Evolutionary conservation across 2,888 invertebrate species (phyloP).

Genomic region (Autographa gamma): DNA sequence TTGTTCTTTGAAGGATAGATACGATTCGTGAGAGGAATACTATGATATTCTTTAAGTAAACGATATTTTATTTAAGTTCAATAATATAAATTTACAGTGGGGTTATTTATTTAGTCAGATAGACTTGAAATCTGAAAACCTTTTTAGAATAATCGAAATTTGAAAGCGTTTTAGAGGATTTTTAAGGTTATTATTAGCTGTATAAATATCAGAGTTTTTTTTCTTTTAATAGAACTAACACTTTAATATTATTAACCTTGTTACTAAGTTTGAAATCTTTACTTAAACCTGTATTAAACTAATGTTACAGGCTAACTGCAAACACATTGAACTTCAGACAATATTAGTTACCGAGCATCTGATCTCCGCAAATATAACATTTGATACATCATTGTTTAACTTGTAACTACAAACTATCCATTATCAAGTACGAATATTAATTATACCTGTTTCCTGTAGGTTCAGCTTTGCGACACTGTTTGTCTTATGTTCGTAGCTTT

Average conservation of each 20-base stretch:
- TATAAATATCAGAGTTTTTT: no score
- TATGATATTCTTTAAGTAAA: constrained; percentile 52
- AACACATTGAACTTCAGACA: constrained; percentile 28
- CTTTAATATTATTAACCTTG: no score
- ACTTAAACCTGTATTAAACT: no score
- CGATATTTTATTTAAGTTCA: constrained; percentile 21
- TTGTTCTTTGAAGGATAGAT: constrained; percentile 79
- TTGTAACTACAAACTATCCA: constrained; percentile 33
- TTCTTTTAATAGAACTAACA: no score
- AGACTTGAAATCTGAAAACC: no score
- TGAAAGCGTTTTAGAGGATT: no score
- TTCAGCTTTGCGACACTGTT: constrained; percentile 16
- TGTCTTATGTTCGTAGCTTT: constrained; percentile 8
- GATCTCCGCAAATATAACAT: constrained; percentile 48
- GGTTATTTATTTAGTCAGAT: not conserved
- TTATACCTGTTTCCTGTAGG: constrained; percentile 37
- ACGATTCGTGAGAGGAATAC: constrained; percentile 70
- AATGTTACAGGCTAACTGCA: not conserved
- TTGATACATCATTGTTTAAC: constrained; percentile 39
- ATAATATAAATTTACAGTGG: not conserved
- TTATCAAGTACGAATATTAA: constrained; percentile 35
- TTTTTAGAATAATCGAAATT: no score
- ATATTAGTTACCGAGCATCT: constrained; percentile 14
- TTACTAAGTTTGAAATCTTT: no score
- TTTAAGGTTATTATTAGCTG: no score